phyloP scores from a whole-genome alignment of 2,888 invertebrate genomes.

The Cephus nigrinus region DNA sequence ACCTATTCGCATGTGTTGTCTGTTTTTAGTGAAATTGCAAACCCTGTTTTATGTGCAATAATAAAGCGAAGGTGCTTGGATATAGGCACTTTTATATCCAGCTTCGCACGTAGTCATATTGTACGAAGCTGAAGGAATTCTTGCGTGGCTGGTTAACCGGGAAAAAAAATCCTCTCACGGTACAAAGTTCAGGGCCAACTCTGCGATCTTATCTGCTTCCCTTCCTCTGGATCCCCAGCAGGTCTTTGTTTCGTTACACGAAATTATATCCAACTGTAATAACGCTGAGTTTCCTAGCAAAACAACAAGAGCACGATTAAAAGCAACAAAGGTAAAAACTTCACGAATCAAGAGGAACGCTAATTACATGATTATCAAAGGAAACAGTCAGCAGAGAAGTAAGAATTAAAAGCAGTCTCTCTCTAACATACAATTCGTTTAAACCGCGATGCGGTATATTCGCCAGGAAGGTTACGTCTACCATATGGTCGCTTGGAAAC shows the following conservation, averaged over 20 bases:
- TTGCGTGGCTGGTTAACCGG: conserved; percentile 3
- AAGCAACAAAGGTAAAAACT: too few species aligned
- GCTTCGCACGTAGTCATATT: background rate
- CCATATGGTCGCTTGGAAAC: conserved; percentile 52
- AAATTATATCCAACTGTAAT: conserved; percentile 33
- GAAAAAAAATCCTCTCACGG: conserved; percentile 56
- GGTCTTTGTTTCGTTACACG: conserved; percentile 38
- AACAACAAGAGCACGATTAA: background rate
- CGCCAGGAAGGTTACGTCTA: conserved; percentile 53
- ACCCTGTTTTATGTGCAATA: too few species aligned
- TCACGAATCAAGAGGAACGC: too few species aligned
- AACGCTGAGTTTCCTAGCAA: background rate
- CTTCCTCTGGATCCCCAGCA: conserved; percentile 33
- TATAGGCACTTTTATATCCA: too few species aligned
- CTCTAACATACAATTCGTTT: background rate
- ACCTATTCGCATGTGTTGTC: too few species aligned
- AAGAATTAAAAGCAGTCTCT: background rate
- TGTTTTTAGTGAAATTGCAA: too few species aligned
- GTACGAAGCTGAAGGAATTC: background rate
- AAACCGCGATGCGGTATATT: conserved; percentile 23
- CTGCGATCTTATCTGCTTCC: conserved; percentile 25
- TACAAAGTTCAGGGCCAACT: conserved; percentile 56
- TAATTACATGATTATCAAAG: too few species aligned
- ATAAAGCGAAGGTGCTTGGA: too few species aligned
- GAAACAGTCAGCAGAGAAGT: background rate